Evolutionary conservation across 2,797 vertebrate species (phyloP).

Genomic region (Thunnus albacares): DNA sequence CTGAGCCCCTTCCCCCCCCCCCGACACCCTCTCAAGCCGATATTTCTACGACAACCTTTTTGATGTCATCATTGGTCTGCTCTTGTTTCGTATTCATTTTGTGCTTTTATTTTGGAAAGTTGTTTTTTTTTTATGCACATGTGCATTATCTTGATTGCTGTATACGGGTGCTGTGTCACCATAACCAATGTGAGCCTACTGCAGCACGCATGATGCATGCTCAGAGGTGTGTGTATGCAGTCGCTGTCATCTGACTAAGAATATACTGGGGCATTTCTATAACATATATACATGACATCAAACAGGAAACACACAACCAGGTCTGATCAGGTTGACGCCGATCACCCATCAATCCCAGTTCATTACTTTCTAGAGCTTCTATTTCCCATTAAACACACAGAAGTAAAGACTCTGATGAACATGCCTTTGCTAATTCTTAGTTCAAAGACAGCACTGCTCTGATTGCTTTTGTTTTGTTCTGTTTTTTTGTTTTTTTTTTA

Average conservation of each 20-base stretch:
- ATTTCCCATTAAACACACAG: background rate
- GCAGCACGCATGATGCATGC: constrained; percentile 84
- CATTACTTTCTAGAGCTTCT: background rate
- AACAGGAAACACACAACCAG: background rate
- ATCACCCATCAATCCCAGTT: constrained; percentile 14
- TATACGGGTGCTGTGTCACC: constrained; percentile 83
- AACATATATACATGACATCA: background rate
- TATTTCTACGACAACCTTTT: constrained; percentile 77
- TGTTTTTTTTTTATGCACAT: constrained; percentile 66
- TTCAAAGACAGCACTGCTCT: constrained; percentile 68
- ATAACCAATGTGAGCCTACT: constrained; percentile 80
- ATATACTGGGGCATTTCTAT: constrained; percentile 62
- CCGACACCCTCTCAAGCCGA: constrained; percentile 69
- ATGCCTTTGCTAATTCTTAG: constrained; percentile 74
- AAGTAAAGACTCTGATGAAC: constrained; percentile 21
- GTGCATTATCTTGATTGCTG: constrained; percentile 80
- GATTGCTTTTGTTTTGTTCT: constrained; percentile 60
- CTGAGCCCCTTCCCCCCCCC: constrained; percentile 67
- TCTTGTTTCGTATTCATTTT: constrained; percentile 79
- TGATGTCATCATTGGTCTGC: constrained; percentile 83
- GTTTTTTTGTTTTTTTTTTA: constrained; percentile 8
- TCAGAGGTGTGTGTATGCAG: constrained; percentile 78
- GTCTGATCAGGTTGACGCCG: constrained; percentile 27
- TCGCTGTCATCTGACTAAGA: constrained; percentile 77
- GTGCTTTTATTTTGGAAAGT: constrained; percentile 76